Percentiles rank a stretch among this genome's conserved stretches.
These are phyloP conservation scores for Parnassius smintheus DNA, from an alignment of 2,888 invertebrate genomes.

Conservation along the genomic window DNA sequence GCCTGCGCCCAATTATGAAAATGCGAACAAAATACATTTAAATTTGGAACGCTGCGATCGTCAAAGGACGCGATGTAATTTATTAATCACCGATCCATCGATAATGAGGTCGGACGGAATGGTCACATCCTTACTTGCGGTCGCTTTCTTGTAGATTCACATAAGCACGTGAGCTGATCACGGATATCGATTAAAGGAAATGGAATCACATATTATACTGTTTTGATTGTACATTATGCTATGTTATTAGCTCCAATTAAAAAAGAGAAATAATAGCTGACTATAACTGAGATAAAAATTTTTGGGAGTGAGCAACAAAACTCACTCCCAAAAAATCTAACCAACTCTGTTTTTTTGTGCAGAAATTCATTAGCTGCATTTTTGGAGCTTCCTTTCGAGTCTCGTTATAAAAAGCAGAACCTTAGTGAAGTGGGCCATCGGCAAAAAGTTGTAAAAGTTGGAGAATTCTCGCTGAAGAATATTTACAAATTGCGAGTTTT, in stretches of 20 bases:
- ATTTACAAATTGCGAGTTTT: slow-evolving; percentile 38
- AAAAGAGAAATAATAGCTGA: background rate
- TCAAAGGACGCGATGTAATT: slow-evolving; percentile 43
- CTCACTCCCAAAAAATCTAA: no score
- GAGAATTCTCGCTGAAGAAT: slow-evolving; percentile 17
- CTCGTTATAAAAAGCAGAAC: background rate
- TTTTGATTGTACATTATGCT: background rate
- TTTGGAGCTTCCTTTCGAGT: slow-evolving; percentile 21
- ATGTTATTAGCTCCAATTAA: background rate
- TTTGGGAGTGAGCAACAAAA: no score
- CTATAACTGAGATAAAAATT: no score
- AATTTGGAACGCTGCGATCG: slow-evolving; percentile 63
- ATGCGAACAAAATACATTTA: slow-evolving; percentile 78
- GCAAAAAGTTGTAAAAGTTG: slow-evolving; percentile 25
- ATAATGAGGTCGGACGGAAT: slow-evolving; percentile 28
- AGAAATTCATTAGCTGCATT: slow-evolving; percentile 1
- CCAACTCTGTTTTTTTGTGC: background rate
- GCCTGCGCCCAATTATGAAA: slow-evolving; percentile 78
- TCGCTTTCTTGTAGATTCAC: slow-evolving; percentile 34
- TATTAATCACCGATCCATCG: slow-evolving; percentile 33
- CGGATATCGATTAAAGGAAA: slow-evolving; percentile 33
- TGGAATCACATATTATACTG: background rate
- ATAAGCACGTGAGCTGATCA: slow-evolving; percentile 32
- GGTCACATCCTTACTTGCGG: slow-evolving; percentile 51
- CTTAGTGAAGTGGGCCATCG: slow-evolving; percentile 20